Conservation (phyloP, 2,797 vertebrate species). For the Catharus ustulatus region DNA sequence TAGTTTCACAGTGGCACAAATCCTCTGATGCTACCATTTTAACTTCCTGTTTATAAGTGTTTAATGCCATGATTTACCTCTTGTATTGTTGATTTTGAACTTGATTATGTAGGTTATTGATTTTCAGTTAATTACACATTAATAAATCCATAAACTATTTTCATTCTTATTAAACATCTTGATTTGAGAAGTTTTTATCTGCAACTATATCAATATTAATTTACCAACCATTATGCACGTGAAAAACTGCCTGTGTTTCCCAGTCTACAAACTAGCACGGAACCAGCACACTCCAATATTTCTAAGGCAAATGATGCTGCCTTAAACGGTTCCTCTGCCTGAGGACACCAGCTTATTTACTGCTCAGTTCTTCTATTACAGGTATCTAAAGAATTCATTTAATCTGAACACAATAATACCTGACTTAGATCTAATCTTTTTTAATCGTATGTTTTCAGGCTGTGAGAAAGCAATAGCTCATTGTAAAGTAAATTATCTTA, state of each 20-base stretch:
- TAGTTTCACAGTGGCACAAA: not conserved
- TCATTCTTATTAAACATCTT: not conserved
- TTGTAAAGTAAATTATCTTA: not conserved
- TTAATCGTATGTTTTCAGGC: not conserved
- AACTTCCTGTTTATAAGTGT: not conserved
- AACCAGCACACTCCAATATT: not conserved
- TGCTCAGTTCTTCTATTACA: not conserved
- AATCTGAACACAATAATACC: not conserved
- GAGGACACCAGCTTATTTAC: not conserved
- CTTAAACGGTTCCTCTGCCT: not conserved
- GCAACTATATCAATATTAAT: not conserved
- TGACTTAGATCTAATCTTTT: not conserved
- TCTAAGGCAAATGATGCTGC: not conserved
- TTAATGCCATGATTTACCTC: not conserved
- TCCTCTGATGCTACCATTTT: not conserved
- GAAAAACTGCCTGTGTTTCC: not conserved
- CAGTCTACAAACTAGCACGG: not conserved
- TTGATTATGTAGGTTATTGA: not conserved
- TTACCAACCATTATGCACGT: not conserved
- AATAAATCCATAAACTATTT: not conserved
- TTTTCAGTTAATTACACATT: not conserved
- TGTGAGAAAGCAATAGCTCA: not conserved
- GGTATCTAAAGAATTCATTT: not conserved
- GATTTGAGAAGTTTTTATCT: not conserved
- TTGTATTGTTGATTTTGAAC: not conserved